A percentile compares a stretch with the other conserved stretches of the same genome.
Conservation (phyloP, 2,888 invertebrate genomes). For the Chrysopilus asiliformis region DNA sequence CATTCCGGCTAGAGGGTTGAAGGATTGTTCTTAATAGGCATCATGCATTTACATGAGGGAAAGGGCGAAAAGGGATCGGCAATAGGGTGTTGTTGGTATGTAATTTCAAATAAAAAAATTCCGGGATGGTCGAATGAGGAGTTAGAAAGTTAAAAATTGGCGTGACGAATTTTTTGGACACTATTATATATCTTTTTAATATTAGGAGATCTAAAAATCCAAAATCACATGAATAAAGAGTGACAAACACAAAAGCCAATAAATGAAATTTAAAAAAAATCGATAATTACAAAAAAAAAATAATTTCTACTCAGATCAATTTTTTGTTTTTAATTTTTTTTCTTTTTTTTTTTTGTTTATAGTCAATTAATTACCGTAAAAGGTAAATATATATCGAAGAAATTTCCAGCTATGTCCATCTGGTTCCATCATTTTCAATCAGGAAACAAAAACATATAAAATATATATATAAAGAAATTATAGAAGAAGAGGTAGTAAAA, state of each 20-base stretch:
- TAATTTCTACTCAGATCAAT: neutral
- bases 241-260: neutral
- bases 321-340: neutral
- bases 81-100: too few relatives aligned
- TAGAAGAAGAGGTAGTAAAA: conserved; percentile 9
- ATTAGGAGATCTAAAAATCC: too few relatives aligned
- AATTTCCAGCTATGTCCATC: conserved; percentile 32
- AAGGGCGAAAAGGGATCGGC: too few relatives aligned
- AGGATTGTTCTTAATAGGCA: too few relatives aligned
- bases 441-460: conserved; percentile 7
- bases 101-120: too few relatives aligned
- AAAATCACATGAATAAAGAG: neutral
- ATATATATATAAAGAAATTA: conserved; percentile 7
- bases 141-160: neutral
- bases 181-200: too few relatives aligned
- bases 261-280: neutral
- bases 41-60: too few relatives aligned
- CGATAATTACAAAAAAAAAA: neutral
- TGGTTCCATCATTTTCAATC: conserved; percentile 19
- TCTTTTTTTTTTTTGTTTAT: conserved; percentile 3
- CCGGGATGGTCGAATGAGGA: too few relatives aligned
- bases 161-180: neutral
- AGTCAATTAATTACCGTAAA: conserved; percentile 18
- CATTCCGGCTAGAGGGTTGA: too few relatives aligned
- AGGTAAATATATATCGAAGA: conserved; percentile 20